These are phyloP conservation scores for Microdon myrmicae DNA, from an alignment of 2,888 invertebrate species.

Conservation along the genomic window DNA sequence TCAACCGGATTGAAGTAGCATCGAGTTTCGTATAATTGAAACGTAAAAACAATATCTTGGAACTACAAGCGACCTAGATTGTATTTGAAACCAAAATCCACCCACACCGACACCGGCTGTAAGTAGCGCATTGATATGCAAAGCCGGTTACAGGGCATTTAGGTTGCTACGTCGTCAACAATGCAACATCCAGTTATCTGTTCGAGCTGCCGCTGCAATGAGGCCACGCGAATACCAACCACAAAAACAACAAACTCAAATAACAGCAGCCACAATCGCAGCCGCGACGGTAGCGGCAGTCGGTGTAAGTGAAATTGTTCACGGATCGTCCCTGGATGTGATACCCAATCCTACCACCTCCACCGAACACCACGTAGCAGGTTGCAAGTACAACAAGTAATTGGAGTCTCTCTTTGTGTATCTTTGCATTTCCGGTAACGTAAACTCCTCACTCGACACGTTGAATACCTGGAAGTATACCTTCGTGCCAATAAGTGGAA, in stretches of 20 bases:
- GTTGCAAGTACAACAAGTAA: conserved; percentile 2
- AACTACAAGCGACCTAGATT: conserved; percentile 11
- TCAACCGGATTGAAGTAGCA: neutral
- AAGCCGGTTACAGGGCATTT: neutral
- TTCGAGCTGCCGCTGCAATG: conserved; percentile 13
- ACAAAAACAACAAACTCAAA: no score
- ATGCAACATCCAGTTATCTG: conserved; percentile 25
- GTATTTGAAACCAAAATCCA: conserved; percentile 21
- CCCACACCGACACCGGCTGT: conserved; percentile 25
- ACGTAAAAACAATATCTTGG: conserved; percentile 10
- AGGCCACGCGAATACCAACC: conserved; percentile 13
- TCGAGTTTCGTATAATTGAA: conserved; percentile 20
- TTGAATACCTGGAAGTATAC: conserved; percentile 1
- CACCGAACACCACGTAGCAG: conserved; percentile 14
- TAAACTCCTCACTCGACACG: conserved; percentile 16
- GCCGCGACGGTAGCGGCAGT: neutral
- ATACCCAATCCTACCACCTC: conserved; percentile 16
- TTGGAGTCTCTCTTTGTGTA: conserved; percentile 23
- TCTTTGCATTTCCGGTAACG: conserved; percentile 37
- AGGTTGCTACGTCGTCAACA: conserved; percentile 11
- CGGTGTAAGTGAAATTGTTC: conserved; percentile 21
- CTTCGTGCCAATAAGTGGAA: conserved; percentile 4
- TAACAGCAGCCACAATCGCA: no score
- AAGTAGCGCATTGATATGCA: conserved; percentile 3
- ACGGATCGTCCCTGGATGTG: neutral